Evolutionary conservation across 1,140 invertebrate genomes (phyloP).

Genomic region (Drosophila bocqueti): DNA sequence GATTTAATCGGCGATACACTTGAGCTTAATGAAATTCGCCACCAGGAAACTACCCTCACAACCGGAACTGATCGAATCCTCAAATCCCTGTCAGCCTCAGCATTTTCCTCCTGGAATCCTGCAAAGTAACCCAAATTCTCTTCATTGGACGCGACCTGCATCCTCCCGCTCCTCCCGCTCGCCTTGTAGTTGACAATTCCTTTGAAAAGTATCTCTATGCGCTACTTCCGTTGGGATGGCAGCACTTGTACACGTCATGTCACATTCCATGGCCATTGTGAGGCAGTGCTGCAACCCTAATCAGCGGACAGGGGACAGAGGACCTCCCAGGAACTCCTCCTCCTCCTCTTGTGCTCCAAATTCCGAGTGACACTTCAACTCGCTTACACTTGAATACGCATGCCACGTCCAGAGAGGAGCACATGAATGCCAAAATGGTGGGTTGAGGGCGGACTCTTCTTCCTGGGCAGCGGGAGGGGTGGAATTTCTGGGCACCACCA

Average conservation of each 20-base stretch:
- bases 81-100: slow-evolving; percentile 33
- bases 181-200: no score
- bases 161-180: background rate
- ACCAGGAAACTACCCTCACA: background rate
- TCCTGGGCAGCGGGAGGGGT: background rate
- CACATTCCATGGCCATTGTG: slow-evolving; percentile 70
- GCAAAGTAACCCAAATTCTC: slow-evolving; percentile 72
- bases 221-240: slow-evolving; percentile 32
- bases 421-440: slow-evolving; percentile 66
- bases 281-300: slow-evolving; percentile 66
- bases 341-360: slow-evolving; percentile 60
- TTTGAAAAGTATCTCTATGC: slow-evolving; percentile 40
- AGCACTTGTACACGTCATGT: slow-evolving; percentile 79
- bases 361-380: slow-evolving; percentile 79
- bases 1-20: background rate
- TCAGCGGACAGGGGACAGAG: slow-evolving; percentile 60
- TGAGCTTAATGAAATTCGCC: background rate
- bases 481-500: slow-evolving; percentile 28
- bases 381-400: slow-evolving; percentile 78
- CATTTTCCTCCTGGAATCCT: slow-evolving; percentile 4
- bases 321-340: slow-evolving; percentile 3
- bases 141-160: slow-evolving; percentile 36
- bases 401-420: slow-evolving; percentile 70
- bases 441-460: slow-evolving; percentile 12
- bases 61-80: slow-evolving; percentile 19